Base-by-base conservation (phyloP, 1,140 invertebrate genomes). In the Aphidius ervi region DNA sequence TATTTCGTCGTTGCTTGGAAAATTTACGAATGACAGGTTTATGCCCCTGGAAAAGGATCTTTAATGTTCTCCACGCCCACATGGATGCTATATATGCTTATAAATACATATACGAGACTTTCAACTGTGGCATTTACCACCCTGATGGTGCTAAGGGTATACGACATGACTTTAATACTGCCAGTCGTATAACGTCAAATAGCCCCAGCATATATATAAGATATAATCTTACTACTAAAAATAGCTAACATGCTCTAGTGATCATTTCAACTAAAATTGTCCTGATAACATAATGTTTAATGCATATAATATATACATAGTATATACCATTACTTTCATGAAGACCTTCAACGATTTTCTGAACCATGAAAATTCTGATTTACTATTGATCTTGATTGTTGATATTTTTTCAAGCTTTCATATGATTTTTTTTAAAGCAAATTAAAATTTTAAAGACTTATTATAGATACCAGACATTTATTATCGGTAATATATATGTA, bases 11-110 rank as follows among this genome's bases (percentile, higher is more conserved):
- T 10, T 48, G 52, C 37, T 43, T 23, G 47, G 46, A 39, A 58
- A 61, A 42, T 66, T 66, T 63, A 66, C 47, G 62, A 59, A 37
- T 58, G 64, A 66, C 57, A 63, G 61, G 58, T 66, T 66, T 58
- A 63, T 45, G 47, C 53, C 53, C 47, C 45, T 46, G 47, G 46
- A 43, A 39, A 46, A 60, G 48, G 50, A 55, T 63, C 50, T 58
- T 56, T 39, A 59, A 56, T 49, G 37, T 42, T 6, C n/a, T 54
- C 46, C 52, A 58, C 43, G 49, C 61, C 55, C 61, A 62, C 61
- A 39, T 62, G 16, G 43, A 16, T 16, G 16, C 5, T 53, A 9
- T 39, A 31, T 31, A 31, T 16, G 16, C 16, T 16, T 31, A 31
- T 31, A n/a, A n/a, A 31, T 16, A 31, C 4, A 31, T 31, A 1